phyloP scores from a whole-genome alignment of 2,113 vertebrate genomes.

The Madoqua kirkii region DNA sequence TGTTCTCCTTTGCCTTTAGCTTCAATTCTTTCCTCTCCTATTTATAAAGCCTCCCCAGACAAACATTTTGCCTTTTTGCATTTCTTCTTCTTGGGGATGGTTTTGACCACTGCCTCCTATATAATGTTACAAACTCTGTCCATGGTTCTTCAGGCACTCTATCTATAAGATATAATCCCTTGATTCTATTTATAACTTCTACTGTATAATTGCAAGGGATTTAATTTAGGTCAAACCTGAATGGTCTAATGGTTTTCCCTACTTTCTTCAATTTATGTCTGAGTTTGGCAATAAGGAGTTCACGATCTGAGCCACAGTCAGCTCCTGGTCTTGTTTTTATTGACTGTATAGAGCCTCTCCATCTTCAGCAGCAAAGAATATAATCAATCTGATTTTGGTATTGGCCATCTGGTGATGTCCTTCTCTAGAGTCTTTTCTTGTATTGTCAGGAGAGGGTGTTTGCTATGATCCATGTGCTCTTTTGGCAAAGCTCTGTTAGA shows the following conservation, averaged over 20 bases:
- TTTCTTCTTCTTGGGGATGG: neutral
- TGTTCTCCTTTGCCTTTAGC: too few species aligned
- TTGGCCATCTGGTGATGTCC: neutral
- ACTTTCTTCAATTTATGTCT: neutral
- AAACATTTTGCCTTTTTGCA: neutral
- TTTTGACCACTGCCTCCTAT: neutral
- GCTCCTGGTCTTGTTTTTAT: neutral
- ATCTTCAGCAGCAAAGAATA: neutral
- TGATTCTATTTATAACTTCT: neutral
- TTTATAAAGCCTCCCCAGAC: too few species aligned
- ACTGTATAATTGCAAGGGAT: neutral
- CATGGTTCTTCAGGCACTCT: neutral
- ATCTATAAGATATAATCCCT: neutral
- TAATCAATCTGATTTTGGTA: neutral
- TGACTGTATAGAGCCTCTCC: neutral
- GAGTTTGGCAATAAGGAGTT: neutral
- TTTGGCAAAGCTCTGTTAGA: neutral
- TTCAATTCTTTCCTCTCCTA: too few species aligned
- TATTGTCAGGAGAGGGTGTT: neutral
- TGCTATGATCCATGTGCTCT: neutral
- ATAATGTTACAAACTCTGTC: neutral
- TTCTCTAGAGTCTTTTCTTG: neutral
- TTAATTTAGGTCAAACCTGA: neutral
- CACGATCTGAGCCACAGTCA: neutral
- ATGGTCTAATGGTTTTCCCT: neutral